phyloP scores from a whole-genome alignment of 2,888 invertebrate species.

The Lithodes maja region DNA sequence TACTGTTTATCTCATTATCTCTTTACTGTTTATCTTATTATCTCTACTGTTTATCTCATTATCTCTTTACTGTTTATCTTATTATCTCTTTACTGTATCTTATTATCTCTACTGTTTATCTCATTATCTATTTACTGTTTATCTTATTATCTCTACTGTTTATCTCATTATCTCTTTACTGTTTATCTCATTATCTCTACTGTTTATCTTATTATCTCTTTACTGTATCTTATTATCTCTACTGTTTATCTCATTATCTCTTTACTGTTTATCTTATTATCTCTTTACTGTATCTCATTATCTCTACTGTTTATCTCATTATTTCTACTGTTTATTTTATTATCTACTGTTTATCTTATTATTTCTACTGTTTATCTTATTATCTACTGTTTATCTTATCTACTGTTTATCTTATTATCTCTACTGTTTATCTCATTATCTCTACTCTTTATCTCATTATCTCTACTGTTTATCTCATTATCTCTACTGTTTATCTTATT shows the following conservation, averaged over 20 bases:
- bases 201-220: background rate
- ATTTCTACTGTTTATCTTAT: background rate
- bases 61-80: background rate
- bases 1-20: constrained; percentile 22
- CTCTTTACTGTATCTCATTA: constrained; percentile 5
- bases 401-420: background rate
- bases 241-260: background rate
- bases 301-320: constrained; percentile 7
- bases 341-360: background rate
- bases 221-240: background rate
- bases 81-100: background rate
- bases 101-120: background rate
- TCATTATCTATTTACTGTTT: background rate
- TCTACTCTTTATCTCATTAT: background rate
- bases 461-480: background rate
- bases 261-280: background rate
- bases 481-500: background rate
- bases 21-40: constrained; percentile 16
- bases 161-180: background rate
- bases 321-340: background rate
- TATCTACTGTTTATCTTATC: background rate
- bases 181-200: background rate
- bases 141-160: background rate
- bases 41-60: constrained; percentile 19
- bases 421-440: background rate